Conservation (phyloP, 2,797 vertebrate genomes). For the Sebastes taczanowskii region DNA sequence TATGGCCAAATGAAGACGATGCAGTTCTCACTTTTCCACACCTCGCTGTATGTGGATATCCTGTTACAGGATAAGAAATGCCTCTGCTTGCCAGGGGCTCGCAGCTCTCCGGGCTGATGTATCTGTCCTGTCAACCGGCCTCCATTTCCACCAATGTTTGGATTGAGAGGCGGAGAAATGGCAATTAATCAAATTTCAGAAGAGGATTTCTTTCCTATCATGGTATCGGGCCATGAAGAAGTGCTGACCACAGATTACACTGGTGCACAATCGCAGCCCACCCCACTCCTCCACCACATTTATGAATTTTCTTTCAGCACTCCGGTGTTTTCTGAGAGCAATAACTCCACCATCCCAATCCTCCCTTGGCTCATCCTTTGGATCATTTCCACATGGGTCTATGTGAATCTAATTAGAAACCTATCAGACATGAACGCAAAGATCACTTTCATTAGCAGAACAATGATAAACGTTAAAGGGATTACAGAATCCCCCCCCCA, state of each 20-base stretch:
- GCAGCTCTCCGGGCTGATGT: slow-evolving; percentile 67
- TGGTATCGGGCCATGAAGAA: slow-evolving; percentile 64
- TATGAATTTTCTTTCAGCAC: slow-evolving; percentile 69
- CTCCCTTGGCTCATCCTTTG: slow-evolving; percentile 45
- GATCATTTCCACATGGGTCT: slow-evolving; percentile 63
- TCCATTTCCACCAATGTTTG: slow-evolving; percentile 76
- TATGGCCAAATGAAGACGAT: slow-evolving; percentile 79
- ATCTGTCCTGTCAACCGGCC: slow-evolving; percentile 74
- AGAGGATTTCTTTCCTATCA: slow-evolving; percentile 59
- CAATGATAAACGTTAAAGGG: slow-evolving; percentile 65
- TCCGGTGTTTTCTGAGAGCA: slow-evolving; percentile 56
- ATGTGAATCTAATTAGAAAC: slow-evolving; percentile 71
- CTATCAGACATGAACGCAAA: slow-evolving; percentile 68
- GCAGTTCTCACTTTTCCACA: slow-evolving; percentile 79
- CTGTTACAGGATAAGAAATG: slow-evolving; percentile 78
- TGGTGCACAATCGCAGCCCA: slow-evolving; percentile 44
- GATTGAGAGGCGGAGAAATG: slow-evolving; percentile 73
- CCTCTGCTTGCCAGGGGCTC: slow-evolving; percentile 71
- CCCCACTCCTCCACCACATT: slow-evolving; percentile 39
- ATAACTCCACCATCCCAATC: slow-evolving; percentile 55
- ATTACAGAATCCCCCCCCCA: slow-evolving; percentile 42
- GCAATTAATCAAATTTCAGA: slow-evolving; percentile 79
- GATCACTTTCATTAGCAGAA: slow-evolving; percentile 73
- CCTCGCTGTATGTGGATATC: slow-evolving; percentile 72
- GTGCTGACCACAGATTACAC: slow-evolving; percentile 74